Conservation (phyloP, 2,113 vertebrate species). For the Tyrannus savana region DNA sequence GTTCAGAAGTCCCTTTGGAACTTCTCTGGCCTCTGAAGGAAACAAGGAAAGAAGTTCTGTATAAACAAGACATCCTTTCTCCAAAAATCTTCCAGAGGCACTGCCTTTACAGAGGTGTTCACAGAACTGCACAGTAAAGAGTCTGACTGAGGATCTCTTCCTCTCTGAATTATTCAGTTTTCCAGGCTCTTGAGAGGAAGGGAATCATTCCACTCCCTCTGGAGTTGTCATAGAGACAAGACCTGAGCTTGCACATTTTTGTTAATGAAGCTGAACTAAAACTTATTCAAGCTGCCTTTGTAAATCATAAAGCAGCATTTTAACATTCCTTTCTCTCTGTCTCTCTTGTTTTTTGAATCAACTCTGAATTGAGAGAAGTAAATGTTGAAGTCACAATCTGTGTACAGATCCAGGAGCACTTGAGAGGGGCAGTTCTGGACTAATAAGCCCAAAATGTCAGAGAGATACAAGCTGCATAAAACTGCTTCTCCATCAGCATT, state of each 20-base stretch:
- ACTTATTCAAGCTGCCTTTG: neutral
- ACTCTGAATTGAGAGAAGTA: neutral
- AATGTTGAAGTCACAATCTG: neutral
- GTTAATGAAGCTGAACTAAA: slow-evolving; percentile 29
- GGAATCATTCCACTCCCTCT: slow-evolving; percentile 40
- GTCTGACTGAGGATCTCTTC: slow-evolving; percentile 51
- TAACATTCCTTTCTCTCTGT: neutral
- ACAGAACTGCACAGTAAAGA: slow-evolving; percentile 19
- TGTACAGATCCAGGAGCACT: neutral
- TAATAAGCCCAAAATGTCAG: neutral
- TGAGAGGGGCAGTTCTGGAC: neutral
- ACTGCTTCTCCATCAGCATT: neutral
- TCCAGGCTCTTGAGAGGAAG: slow-evolving; percentile 27
- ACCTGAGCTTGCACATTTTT: slow-evolving; percentile 19
- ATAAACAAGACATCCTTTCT: slow-evolving; percentile 26
- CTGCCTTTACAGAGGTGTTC: slow-evolving; percentile 32
- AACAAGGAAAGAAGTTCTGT: neutral
- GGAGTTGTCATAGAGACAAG: slow-evolving; percentile 61
- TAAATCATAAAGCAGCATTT: slow-evolving; percentile 1
- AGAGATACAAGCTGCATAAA: neutral
- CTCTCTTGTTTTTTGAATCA: neutral
- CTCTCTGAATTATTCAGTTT: slow-evolving; percentile 25
- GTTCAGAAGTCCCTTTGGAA: neutral
- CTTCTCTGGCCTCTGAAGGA: neutral
- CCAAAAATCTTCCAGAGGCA: neutral